Percentiles rank a stretch among this genome's conserved stretches.
Evolutionary conservation across 2,113 vertebrate genomes (phyloP).

Genomic region (Centropus bengalensis): DNA sequence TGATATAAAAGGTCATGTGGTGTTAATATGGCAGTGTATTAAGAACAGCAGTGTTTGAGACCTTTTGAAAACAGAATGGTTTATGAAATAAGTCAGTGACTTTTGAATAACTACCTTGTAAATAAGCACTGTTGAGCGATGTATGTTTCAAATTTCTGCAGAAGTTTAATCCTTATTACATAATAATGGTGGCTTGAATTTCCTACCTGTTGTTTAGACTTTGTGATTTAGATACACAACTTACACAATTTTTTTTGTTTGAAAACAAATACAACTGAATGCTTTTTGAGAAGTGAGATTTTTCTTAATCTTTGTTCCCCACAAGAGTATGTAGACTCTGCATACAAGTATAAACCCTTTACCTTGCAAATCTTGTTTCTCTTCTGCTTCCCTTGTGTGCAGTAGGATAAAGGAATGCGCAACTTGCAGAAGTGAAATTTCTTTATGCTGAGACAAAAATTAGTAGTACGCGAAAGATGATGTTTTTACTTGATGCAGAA

Average conservation of each 20-base stretch:
- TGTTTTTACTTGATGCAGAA: not conserved
- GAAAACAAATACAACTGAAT: not conserved
- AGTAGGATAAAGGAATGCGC: not conserved
- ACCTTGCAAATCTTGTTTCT: not conserved
- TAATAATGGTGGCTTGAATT: not conserved
- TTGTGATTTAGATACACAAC: not conserved
- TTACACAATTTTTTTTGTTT: not conserved
- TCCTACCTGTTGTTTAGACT: not conserved
- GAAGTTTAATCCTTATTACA: not conserved
- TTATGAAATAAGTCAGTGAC: not conserved
- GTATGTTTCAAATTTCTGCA: not conserved
- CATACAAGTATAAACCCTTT: not conserved
- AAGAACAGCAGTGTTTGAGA: not conserved
- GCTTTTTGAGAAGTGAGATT: not conserved
- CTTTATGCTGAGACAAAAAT: not conserved
- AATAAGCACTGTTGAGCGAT: not conserved
- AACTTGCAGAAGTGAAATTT: not conserved
- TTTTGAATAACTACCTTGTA: not conserved
- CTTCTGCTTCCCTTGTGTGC: not conserved
- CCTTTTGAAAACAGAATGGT: not conserved
- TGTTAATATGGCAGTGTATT: not conserved
- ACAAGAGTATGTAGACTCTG: not conserved
- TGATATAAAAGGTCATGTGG: not conserved
- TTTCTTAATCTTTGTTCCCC: not conserved
- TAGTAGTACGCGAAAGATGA: not conserved